Evolutionary conservation across 2,797 vertebrate species (phyloP).

Genomic region (Helicolenus hilgendorfi): DNA sequence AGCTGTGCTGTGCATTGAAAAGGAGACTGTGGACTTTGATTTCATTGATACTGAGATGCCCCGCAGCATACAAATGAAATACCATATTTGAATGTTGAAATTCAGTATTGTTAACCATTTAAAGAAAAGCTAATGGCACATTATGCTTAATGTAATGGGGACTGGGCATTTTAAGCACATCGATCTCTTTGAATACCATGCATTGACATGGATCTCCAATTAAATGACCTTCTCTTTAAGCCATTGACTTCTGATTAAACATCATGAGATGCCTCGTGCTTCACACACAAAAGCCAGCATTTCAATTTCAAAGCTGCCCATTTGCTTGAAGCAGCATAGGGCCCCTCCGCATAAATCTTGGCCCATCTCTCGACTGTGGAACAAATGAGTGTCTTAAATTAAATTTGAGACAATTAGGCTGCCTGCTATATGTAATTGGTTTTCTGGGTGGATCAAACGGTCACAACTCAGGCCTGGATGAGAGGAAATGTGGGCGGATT

Average conservation of each 20-base stretch:
- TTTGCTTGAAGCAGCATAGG: constrained; percentile 47
- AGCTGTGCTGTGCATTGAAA: not conserved
- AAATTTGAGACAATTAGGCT: constrained; percentile 78
- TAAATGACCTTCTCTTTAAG: constrained; percentile 31
- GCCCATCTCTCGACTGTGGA: constrained; percentile 54
- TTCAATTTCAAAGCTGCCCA: constrained; percentile 77
- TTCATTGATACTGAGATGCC: not conserved
- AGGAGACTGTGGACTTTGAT: not conserved
- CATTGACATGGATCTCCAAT: constrained; percentile 18
- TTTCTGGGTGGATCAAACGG: constrained; percentile 71
- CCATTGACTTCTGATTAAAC: constrained; percentile 42
- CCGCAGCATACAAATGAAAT: not conserved
- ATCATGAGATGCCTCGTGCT: constrained; percentile 19
- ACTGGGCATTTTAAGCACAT: constrained; percentile 13
- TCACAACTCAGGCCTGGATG: constrained; percentile 45
- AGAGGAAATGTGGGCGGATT: constrained; percentile 60
- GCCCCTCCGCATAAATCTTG: constrained; percentile 57
- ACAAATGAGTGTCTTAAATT: constrained; percentile 76
- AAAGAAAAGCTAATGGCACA: not conserved
- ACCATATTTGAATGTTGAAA: not conserved
- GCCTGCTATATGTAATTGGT: constrained; percentile 74
- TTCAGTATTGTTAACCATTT: not conserved
- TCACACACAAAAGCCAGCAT: constrained; percentile 60
- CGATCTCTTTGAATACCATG: not conserved
- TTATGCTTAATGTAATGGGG: not conserved